phyloP scores from a whole-genome alignment of 2,888 invertebrate species.

The Clunio marinus region DNA sequence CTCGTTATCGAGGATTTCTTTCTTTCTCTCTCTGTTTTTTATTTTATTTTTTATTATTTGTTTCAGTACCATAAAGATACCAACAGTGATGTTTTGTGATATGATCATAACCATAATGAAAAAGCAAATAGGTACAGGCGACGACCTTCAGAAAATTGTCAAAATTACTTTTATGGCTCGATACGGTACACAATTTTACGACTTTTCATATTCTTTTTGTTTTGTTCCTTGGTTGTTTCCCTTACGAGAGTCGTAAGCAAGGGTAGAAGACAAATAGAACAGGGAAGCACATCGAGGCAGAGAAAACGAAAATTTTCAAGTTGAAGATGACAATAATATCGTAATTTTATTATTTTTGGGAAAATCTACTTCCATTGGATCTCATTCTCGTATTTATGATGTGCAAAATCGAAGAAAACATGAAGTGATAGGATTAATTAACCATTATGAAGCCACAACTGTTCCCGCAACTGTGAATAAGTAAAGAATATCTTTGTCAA shows the following conservation, averaged over 20 bases:
- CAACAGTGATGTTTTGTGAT: not conserved
- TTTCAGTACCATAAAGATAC: constrained; percentile 9
- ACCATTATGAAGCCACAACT: constrained; percentile 1
- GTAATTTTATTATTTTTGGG: not conserved
- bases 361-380: not conserved
- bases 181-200: constrained; percentile 35
- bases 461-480: not conserved
- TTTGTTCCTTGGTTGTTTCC: not conserved
- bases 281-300: not conserved
- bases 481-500: not conserved
- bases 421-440: constrained; percentile 12
- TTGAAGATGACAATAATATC: constrained; percentile 4
- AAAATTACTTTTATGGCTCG: constrained; percentile 37
- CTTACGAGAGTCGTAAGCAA: not conserved
- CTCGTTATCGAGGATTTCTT: too few species aligned
- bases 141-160: constrained; percentile 38
- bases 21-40: not conserved
- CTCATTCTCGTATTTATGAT: not conserved
- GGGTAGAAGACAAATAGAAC: constrained; percentile 4
- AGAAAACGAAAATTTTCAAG: not conserved
- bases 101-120: constrained; percentile 20
- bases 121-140: constrained; percentile 26
- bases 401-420: not conserved
- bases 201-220: constrained; percentile 13
- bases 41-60: not conserved